These are phyloP conservation scores for Aptenodytes patagonicus DNA, from an alignment of 2,113 vertebrate species.

Conservation along the genomic window DNA sequence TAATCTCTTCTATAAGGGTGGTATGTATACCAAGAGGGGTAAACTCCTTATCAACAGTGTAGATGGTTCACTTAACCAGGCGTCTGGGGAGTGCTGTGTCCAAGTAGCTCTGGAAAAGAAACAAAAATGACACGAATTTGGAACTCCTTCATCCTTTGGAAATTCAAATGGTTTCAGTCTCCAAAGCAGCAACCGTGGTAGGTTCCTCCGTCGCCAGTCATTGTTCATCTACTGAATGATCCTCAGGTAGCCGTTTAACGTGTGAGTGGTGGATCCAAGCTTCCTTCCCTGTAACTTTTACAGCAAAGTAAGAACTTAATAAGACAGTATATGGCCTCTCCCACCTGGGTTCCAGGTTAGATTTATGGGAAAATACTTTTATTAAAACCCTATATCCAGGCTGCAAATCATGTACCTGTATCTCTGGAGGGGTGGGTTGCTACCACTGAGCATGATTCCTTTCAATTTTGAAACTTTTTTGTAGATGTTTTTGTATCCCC, in stretches of 20 bases:
- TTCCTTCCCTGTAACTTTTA: too few species aligned
- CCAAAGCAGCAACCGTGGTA: neutral
- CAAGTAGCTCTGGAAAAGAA: neutral
- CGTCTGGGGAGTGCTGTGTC: fast-evolving
- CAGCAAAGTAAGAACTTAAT: too few species aligned
- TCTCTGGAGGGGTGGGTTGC: neutral
- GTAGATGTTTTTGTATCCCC: neutral
- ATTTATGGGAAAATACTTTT: too few species aligned
- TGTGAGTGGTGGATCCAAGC: too few species aligned
- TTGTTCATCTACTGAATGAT: too few species aligned
- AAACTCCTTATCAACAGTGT: neutral
- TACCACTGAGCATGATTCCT: neutral
- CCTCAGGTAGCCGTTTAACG: too few species aligned
- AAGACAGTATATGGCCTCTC: too few species aligned
- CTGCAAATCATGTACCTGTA: too few species aligned
- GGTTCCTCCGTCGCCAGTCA: too few species aligned
- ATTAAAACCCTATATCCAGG: too few species aligned
- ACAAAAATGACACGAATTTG: neutral
- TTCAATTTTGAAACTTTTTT: neutral
- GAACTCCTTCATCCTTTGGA: neutral
- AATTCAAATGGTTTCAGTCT: neutral
- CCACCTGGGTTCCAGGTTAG: too few species aligned
- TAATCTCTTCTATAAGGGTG: neutral
- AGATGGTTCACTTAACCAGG: neutral
- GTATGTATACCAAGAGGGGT: neutral